These are phyloP conservation scores for Syngnathus scovelli DNA, from an alignment of 2,113 vertebrate species.

Conservation along the genomic window DNA sequence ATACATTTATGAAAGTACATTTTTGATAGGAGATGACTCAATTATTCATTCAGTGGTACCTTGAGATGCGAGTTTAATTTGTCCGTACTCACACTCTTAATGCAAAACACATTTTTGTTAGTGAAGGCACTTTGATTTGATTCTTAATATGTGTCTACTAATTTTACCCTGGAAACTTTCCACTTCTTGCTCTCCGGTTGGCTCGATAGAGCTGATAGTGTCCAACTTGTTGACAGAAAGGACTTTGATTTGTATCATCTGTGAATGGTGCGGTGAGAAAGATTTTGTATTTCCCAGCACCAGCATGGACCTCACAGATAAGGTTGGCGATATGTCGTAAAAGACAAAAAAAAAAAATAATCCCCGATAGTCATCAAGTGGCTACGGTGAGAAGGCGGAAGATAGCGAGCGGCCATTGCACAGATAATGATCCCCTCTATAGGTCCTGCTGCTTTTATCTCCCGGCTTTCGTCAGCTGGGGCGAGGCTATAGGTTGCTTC, in stretches of 20 bases:
- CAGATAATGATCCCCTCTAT: slow-evolving; percentile 24
- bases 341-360: slow-evolving; percentile 16
- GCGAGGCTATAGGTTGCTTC: slow-evolving; percentile 37
- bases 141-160: neutral
- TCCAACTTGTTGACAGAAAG: neutral
- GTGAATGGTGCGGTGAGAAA: neutral
- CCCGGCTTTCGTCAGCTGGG: slow-evolving; percentile 22
- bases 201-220: neutral
- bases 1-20: neutral
- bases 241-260: neutral
- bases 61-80: neutral
- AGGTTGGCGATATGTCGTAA: slow-evolving; percentile 14
- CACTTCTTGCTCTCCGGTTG: neutral
- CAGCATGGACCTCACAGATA: slow-evolving; percentile 19
- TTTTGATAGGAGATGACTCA: too few relatives aligned
- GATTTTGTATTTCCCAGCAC: neutral
- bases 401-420: slow-evolving; percentile 28
- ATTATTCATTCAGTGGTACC: neutral
- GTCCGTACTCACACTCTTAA: too few relatives aligned
- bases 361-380: slow-evolving; percentile 31
- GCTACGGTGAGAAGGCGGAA: slow-evolving; percentile 35
- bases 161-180: neutral
- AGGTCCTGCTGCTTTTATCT: slow-evolving; percentile 55
- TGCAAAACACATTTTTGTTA: neutral
- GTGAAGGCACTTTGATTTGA: neutral